Percentiles rank a stretch among this genome's conserved stretches.
Conservation (phyloP, 2,888 invertebrate species). For the Tolmerus cingulatus region DNA sequence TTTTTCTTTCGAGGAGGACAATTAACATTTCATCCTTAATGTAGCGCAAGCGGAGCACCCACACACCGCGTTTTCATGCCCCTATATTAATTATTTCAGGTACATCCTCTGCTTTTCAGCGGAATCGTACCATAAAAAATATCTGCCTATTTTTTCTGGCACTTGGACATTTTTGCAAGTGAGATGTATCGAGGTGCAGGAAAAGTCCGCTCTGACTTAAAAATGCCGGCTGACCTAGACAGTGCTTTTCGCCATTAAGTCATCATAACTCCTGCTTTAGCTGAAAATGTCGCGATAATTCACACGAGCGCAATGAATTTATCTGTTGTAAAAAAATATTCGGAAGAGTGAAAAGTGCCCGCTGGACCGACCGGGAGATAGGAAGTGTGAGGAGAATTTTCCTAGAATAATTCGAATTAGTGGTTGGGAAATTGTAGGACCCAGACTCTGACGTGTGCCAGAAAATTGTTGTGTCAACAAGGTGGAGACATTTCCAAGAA, state of each 20-base stretch:
- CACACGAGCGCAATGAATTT: neutral
- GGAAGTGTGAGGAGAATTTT: neutral
- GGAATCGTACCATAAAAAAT: neutral
- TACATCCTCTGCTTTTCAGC: neutral
- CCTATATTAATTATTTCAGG: neutral
- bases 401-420: neutral
- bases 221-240: neutral
- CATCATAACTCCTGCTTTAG: neutral
- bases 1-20: neutral
- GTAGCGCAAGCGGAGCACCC: neutral
- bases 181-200: neutral
- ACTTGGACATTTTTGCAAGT: neutral
- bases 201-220: neutral
- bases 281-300: conserved; percentile 5
- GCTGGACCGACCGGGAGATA: neutral
- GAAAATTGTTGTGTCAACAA: conserved; percentile 35
- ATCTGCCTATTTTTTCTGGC: neutral
- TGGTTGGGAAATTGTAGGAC: neutral
- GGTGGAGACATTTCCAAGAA: conserved; percentile 1
- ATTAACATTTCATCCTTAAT: neutral
- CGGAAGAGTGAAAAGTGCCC: neutral
- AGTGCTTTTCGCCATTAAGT: conserved; percentile 4
- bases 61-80: neutral
- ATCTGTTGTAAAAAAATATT: neutral
- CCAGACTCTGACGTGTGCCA: conserved; percentile 21